Evolutionary conservation across 2,888 invertebrate genomes (phyloP).

Genomic region (Capitulum mitella): DNA sequence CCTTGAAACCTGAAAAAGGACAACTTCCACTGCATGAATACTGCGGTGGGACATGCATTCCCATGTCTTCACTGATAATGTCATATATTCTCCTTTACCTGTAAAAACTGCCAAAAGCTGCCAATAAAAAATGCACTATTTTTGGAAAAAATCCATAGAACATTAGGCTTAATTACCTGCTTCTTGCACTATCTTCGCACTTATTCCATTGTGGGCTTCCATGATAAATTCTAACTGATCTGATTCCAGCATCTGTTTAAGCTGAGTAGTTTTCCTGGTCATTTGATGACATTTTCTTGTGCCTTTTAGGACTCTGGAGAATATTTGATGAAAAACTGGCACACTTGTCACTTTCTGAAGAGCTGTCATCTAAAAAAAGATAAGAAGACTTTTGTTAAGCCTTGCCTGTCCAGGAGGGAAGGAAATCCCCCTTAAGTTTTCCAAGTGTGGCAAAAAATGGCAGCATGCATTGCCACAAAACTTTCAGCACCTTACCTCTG

Average conservation of each 20-base stretch:
- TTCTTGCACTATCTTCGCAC: constrained; percentile 46
- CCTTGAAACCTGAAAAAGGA: constrained; percentile 39
- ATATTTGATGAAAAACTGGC: no score
- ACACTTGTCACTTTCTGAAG: no score
- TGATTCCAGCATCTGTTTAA: constrained; percentile 43
- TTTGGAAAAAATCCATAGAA: background rate
- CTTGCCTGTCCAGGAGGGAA: no score
- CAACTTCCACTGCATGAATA: constrained; percentile 32
- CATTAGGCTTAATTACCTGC: constrained; percentile 40
- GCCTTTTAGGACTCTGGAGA: background rate
- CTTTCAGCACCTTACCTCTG: no score
- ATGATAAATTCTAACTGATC: constrained; percentile 45
- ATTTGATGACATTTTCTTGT: background rate
- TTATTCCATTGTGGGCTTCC: constrained; percentile 47
- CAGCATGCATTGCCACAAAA: no score
- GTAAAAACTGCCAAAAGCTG: background rate
- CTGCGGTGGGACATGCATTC: no score
- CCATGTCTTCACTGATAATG: no score
- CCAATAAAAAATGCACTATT: background rate
- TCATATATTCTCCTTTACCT: background rate
- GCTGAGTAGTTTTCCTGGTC: background rate
- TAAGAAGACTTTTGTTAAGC: no score
- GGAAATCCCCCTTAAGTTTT: no score
- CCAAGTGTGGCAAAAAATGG: no score
- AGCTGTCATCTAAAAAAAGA: no score